Conservation (phyloP, 35 echinoderm and acorn worm genomes). For the Amphiura filiformis region DNA sequence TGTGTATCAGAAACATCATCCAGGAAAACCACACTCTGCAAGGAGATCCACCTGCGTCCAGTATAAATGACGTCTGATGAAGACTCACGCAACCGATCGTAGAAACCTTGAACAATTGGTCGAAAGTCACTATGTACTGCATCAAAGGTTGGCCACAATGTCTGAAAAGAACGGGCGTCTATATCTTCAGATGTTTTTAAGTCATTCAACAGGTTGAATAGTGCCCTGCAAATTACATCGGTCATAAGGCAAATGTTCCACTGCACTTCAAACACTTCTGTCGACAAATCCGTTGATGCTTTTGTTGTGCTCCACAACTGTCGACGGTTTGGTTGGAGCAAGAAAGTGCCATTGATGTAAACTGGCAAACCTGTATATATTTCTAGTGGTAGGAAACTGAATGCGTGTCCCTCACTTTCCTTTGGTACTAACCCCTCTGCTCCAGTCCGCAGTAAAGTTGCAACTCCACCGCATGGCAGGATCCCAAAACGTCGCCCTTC, state of each 20-base stretch:
- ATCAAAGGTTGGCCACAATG: constrained; percentile 28
- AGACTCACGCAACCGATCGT: neutral
- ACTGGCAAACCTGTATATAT: constrained; percentile 40
- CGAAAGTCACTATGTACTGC: constrained; percentile 21
- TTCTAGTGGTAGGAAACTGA: constrained; percentile 22
- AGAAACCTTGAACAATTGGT: constrained; percentile 36
- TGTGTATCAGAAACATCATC: neutral
- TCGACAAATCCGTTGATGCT: neutral
- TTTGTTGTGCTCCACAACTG: constrained; percentile 30
- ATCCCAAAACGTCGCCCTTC: neutral
- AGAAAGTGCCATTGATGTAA: constrained; percentile 52
- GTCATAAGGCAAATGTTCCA: constrained; percentile 48
- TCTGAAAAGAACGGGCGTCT: constrained; percentile 27
- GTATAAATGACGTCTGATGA: neutral
- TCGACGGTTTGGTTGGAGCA: constrained; percentile 36
- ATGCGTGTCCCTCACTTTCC: constrained; percentile 6
- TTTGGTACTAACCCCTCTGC: neutral
- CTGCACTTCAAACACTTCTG: constrained; percentile 2
- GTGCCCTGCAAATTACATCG: constrained; percentile 39
- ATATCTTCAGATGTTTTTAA: neutral
- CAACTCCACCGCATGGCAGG: constrained; percentile 6
- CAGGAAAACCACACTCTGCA: neutral
- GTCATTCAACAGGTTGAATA: constrained; percentile 28
- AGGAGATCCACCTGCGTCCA: neutral
- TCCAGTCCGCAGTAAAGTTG: neutral